Evolutionary conservation across 2,797 vertebrate species (phyloP), one percentile per base, ranked within the genome.

Genomic region (Gymnoscopelus microlampas): DNA sequence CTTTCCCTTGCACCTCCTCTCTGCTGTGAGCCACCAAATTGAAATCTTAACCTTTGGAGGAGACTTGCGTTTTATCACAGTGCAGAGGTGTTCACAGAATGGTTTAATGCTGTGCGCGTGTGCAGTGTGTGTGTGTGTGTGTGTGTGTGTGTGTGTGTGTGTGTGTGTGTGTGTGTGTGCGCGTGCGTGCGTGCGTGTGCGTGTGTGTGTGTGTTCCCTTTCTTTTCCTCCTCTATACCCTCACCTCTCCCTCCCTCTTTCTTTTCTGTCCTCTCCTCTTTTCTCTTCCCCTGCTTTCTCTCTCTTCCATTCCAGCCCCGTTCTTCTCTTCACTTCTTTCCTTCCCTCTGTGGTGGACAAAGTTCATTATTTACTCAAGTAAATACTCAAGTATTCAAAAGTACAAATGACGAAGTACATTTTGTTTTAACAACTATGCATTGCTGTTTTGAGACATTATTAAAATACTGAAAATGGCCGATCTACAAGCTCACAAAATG

Each of bases 41-140:
- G 85, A 89, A 86, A 90, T 85, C 77, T 68, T 89, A 87, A 90
- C 88, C 87, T 89, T 87, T 89, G 58, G 70, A 77, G 70, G 73
- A 78, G 67, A 73, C 15, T 32, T 69, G 72, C 81, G 80, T 82
- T 90, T 87, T 77, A 85, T 88, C 86, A 79, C 88, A 89, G 89
- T 85, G 74, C 83, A 80, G 86, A 76, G 67, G 72, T 75, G 57
- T 66, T 77, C 15, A 51, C 32, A 57, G 73, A 79, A 78, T 57
- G 7, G 70, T 53, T 32, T 48, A 68, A 78, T 24, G 32, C 8
- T 6, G 6, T 39, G 39, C 9, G 39, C 39, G 39, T 44, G 39
- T 44, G 39, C 7, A 51, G 49, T 51, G 49, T 51, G 49, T 51
- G 49, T 51, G 49, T 51, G 49, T 51, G 49, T 5, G 49, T 51